These are phyloP conservation scores for Tenthredo distinguenda DNA, from an alignment of 2,888 invertebrate species.

Conservation along the genomic window DNA sequence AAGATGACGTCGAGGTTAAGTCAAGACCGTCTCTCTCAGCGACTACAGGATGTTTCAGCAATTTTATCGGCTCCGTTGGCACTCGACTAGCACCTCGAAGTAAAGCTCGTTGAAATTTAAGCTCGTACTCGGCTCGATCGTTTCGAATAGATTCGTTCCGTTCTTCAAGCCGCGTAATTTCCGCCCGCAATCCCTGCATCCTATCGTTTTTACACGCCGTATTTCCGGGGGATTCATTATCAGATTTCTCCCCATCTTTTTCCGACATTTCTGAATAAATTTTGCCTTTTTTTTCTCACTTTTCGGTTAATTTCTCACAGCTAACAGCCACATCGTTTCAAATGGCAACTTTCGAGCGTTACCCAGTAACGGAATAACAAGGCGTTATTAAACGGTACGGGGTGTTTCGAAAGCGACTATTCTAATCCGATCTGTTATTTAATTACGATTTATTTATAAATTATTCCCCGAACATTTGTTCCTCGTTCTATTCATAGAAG, in stretches of 20 bases:
- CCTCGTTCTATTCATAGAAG: background rate
- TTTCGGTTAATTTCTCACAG: background rate
- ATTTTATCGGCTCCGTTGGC: conserved; percentile 20
- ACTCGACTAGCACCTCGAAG: conserved; percentile 30
- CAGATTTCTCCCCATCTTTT: background rate
- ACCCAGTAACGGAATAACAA: background rate
- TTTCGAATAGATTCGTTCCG: conserved; percentile 5
- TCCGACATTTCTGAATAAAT: conserved; percentile 13
- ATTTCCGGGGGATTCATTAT: background rate
- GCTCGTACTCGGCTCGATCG: conserved; percentile 18
- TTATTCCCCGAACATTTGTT: background rate
- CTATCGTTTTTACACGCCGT: background rate
- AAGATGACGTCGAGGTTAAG: conserved; percentile 30
- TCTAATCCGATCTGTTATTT: background rate
- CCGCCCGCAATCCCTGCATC: conserved; percentile 15
- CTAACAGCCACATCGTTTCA: background rate
- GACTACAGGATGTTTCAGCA: conserved; percentile 34
- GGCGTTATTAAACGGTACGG: background rate
- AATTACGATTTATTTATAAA: background rate
- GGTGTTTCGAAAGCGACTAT: background rate
- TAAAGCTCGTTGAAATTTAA: conserved; percentile 34
- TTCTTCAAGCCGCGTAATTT: conserved; percentile 22
- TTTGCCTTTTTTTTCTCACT: background rate
- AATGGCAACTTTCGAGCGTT: background rate
- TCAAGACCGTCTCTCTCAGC: background rate